Percentiles rank a stretch among this genome's conserved stretches.
phyloP scores from a whole-genome alignment of 2,888 invertebrate genomes.

The Magallana nippona region DNA sequence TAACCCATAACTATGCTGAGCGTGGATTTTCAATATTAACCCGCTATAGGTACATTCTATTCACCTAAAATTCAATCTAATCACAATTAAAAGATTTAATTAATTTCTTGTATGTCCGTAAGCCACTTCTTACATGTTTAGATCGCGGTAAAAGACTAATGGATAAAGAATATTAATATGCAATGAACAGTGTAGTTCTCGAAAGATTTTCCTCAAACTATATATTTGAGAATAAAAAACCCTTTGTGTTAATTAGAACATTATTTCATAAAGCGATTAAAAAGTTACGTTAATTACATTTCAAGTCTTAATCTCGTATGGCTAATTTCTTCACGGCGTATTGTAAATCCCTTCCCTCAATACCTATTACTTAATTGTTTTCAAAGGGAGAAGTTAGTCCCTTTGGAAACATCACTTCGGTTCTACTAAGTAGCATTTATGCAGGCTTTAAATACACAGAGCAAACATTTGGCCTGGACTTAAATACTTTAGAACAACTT shows the following conservation, averaged over 20 bases:
- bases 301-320: neutral
- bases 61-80: neutral
- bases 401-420: conserved; percentile 13
- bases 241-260: conserved; percentile 4
- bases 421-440: conserved; percentile 19
- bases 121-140: neutral
- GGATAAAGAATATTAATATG: neutral
- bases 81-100: conserved; percentile 24
- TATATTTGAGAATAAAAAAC: neutral
- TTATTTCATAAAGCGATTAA: conserved; percentile 36
- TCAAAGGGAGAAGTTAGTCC: conserved; percentile 28
- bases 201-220: neutral
- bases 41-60: neutral
- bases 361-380: conserved; percentile 36
- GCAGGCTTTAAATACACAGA: conserved; percentile 39
- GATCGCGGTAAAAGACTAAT: neutral
- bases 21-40: neutral
- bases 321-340: conserved; percentile 3
- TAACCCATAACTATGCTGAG: no score
- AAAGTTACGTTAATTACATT: conserved; percentile 39
- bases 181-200: neutral
- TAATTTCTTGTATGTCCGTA: neutral
- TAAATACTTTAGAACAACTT: conserved; percentile 37
- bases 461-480: conserved; percentile 35
- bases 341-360: conserved; percentile 27